Conservation (phyloP, 1,140 invertebrate genomes). For the Hesperophylax magnus region DNA sequence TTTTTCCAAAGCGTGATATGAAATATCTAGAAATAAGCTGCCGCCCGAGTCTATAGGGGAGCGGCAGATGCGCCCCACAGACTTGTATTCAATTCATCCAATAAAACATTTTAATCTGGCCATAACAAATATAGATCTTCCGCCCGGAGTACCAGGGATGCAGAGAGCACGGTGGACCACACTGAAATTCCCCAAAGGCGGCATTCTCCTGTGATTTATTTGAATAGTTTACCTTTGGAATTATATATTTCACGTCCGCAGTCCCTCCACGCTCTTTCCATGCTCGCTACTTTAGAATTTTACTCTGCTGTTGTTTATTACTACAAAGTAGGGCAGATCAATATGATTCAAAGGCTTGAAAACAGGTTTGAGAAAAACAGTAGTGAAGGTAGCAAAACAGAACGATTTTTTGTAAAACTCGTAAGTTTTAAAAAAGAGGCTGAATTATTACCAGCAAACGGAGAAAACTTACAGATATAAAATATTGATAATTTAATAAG, state of each 20-base stretch:
- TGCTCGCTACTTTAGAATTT: not conserved
- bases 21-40: no score
- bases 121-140: conserved; percentile 22
- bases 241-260: not conserved
- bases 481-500: no score
- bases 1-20: not conserved
- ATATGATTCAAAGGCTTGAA: not conserved
- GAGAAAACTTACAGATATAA: no score
- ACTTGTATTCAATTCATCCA: conserved; percentile 23
- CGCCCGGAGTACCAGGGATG: not conserved
- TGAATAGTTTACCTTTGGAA: conserved; percentile 49
- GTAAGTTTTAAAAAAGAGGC: no score
- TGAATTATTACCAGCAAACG: no score
- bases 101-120: conserved; percentile 38
- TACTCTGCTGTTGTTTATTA: conserved; percentile 24
- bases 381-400: not conserved
- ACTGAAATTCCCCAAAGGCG: conserved; percentile 19
- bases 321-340: not conserved
- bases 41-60: no score
- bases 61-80: not conserved
- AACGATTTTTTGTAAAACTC: no score
- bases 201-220: conserved; percentile 44
- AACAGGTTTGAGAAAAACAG: not conserved
- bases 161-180: not conserved
- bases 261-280: not conserved